Base-by-base conservation (phyloP, 2,113 vertebrate genomes). In the Eulemur macaco region DNA sequence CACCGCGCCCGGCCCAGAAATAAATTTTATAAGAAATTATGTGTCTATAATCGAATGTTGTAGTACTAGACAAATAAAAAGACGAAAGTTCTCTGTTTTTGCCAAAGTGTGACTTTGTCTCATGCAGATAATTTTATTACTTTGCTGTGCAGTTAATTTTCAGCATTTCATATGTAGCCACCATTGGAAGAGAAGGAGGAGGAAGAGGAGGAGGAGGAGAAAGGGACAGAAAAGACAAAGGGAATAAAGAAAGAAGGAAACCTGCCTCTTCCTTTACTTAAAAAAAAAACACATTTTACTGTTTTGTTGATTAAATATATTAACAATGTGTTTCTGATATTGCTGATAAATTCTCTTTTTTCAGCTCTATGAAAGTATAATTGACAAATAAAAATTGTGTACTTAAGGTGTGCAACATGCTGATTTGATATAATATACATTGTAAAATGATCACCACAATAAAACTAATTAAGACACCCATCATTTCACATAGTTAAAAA, bases 261-360 rank as follows among this genome's bases (percentile, higher is more conserved):
- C 2, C 50, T 64, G 4, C 4, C 8, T 14, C 5, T 23, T 90
- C 42, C 87, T 85, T 60, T 89, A 83, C 11, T 90, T 86, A 52
- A 87, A 52, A 87, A 87, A 90, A 90, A 96, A 54, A 1, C 31
- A 8, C 81, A 21, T 84, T 92, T 92, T 83, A 34, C 31, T 66
- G 42, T 83, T 93, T 83, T 4, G 87, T 9, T 60, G 47, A 89
- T 73, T 74, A 80, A 47, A 23, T 66, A 29, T 69, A 64, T 83
- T 89, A 89, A 52, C 13, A 68, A 63, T 82, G 6, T 71, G 27
- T 58, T 92, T 94, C 45, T 86, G 68, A 71, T 63, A 47, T 52
- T 64, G 15, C 14, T 76, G 64, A 71, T 1, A 56, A 84, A 86
- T 54, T 86, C n/a, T 52, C 39, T 13, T 86, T 54, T 82, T 14